Evolutionary conservation across 2,888 invertebrate species (phyloP).

Genomic region (Calliscelio sp.): DNA sequence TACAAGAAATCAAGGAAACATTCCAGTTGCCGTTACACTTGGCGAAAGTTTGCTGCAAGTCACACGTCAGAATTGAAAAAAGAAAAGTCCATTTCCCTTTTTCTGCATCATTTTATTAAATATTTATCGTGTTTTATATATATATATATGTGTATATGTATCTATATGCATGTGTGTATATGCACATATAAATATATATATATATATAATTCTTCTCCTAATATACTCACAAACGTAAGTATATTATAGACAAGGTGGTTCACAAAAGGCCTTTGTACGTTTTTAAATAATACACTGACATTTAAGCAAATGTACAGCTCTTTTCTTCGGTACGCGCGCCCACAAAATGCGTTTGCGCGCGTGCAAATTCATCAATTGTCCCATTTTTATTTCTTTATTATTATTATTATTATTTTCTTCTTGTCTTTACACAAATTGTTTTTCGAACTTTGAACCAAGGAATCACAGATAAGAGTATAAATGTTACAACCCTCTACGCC

Average conservation of each 20-base stretch:
- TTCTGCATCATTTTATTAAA: conserved; percentile 69
- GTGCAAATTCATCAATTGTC: background rate
- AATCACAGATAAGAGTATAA: conserved; percentile 72
- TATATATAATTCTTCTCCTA: conserved; percentile 26
- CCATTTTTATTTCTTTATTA: conserved; percentile 35
- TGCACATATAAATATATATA: background rate
- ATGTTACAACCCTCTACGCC: conserved; percentile 70
- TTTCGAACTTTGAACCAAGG: conserved; percentile 67
- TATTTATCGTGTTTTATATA: conserved; percentile 59
- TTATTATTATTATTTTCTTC: too few species aligned
- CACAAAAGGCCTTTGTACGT: conserved; percentile 71
- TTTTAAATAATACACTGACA: conserved; percentile 71
- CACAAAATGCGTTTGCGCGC: conserved; percentile 21
- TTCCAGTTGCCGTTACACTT: too few species aligned
- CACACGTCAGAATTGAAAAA: too few species aligned
- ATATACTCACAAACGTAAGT: conserved; percentile 62
- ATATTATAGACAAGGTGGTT: conserved; percentile 67
- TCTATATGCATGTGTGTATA: conserved; percentile 12
- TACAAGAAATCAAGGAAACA: conserved; percentile 20
- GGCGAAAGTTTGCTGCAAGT: too few species aligned
- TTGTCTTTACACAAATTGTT: too few species aligned
- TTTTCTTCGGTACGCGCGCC: conserved; percentile 34
- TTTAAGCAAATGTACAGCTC: conserved; percentile 72
- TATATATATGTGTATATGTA: conserved; percentile 32
- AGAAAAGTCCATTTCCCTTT: too few species aligned